phyloP scores from a whole-genome alignment of 1,140 invertebrate genomes.

The Chymomyza costata region DNA sequence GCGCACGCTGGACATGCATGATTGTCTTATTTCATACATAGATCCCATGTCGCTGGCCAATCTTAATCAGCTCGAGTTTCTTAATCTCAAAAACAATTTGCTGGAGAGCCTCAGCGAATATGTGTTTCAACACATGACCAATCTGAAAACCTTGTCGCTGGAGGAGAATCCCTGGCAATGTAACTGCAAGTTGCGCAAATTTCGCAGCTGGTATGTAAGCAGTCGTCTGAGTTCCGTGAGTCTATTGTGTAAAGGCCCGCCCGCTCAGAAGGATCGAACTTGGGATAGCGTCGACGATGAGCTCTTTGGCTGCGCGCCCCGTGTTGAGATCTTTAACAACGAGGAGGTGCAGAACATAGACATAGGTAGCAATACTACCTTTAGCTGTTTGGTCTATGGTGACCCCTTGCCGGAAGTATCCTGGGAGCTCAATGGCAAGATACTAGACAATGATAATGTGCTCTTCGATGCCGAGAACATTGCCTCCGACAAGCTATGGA shows the following conservation, averaged over 20 bases:
- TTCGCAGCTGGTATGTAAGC: slow-evolving; percentile 86
- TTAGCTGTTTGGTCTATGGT: slow-evolving; percentile 87
- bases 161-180: slow-evolving; percentile 93
- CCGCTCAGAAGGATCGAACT: slow-evolving; percentile 77
- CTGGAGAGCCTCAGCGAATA: slow-evolving; percentile 81
- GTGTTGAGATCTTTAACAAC: slow-evolving; percentile 78
- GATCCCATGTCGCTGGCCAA: slow-evolving; percentile 83
- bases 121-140: slow-evolving; percentile 81
- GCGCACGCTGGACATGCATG: slow-evolving; percentile 83
- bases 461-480: slow-evolving; percentile 68
- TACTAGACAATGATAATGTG: slow-evolving; percentile 76
- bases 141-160: slow-evolving; percentile 85
- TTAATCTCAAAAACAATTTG: slow-evolving; percentile 83
- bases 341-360: slow-evolving; percentile 82
- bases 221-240: slow-evolving; percentile 82
- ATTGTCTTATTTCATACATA: slow-evolving; percentile 84
- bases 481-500: slow-evolving; percentile 77
- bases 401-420: slow-evolving; percentile 88
- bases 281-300: slow-evolving; percentile 82
- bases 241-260: slow-evolving; percentile 80
- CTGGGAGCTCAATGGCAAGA: slow-evolving; percentile 87
- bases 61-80: slow-evolving; percentile 81
- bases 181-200: slow-evolving; percentile 88
- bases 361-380: slow-evolving; percentile 84
- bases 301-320: slow-evolving; percentile 86